Conservation (phyloP, 2,113 vertebrate genomes). For the Sclerurus mexicanus region DNA sequence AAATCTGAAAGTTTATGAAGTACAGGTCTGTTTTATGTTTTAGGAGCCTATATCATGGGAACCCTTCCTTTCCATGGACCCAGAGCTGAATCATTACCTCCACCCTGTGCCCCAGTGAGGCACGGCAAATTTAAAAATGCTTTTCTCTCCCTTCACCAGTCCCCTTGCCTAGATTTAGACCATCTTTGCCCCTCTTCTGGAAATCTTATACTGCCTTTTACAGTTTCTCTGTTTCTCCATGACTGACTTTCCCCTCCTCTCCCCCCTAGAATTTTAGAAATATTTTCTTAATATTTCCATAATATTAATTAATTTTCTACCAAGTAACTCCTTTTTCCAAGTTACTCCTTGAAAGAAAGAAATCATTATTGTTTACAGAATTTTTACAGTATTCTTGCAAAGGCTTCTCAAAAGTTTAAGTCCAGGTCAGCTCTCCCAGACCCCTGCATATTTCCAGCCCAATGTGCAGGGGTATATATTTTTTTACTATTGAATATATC, state of each 20-base stretch:
- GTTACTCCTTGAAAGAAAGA: not conserved
- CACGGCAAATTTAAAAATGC: not conserved
- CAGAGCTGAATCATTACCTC: not conserved
- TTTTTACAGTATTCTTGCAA: not conserved
- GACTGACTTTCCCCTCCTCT: too few relatives aligned
- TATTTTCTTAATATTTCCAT: not conserved
- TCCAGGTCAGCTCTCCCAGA: not conserved
- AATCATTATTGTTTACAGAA: not conserved
- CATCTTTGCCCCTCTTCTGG: not conserved
- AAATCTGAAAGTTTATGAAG: not conserved
- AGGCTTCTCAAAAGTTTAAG: not conserved
- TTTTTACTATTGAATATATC: not conserved
- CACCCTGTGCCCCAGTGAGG: not conserved
- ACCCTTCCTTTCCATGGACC: accelerated
- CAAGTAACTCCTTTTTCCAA: not conserved
- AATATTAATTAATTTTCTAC: not conserved
- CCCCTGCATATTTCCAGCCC: not conserved
- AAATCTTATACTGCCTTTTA: not conserved
- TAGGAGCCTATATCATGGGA: not conserved
- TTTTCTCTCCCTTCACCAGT: not conserved
- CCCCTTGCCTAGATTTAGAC: not conserved
- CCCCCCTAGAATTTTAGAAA: not conserved
- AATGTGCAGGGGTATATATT: not conserved
- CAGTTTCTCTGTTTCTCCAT: not conserved
- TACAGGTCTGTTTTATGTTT: not conserved